Percentiles rank a stretch among this genome's conserved stretches.
These are phyloP conservation scores for Phyllostomus hastatus DNA, from an alignment of 2,113 vertebrate genomes.

Conservation along the genomic window DNA sequence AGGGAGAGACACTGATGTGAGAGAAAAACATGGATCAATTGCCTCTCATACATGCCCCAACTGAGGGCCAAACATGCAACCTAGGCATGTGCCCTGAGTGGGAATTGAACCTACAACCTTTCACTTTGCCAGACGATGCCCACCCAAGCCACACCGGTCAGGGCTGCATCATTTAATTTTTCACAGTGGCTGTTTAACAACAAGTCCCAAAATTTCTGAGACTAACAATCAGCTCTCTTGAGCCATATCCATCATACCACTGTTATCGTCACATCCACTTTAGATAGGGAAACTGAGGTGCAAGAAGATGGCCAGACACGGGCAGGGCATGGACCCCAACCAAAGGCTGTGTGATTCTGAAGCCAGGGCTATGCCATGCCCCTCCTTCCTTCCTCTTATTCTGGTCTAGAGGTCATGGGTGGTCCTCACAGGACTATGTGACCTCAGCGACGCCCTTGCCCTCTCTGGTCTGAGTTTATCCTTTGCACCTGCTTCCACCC, in stretches of 20 bases:
- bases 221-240: background rate
- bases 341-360: background rate
- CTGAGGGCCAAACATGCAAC: too few species aligned
- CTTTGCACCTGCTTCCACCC: background rate
- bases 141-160: too few species aligned
- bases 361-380: background rate
- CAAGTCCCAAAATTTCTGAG: background rate
- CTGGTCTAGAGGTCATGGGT: background rate
- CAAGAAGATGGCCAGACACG: background rate
- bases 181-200: background rate
- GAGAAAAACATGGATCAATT: too few species aligned
- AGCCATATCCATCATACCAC: background rate
- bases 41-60: too few species aligned
- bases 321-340: too few species aligned
- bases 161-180: constrained; percentile 4
- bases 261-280: background rate
- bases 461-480: background rate
- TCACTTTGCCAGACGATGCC: too few species aligned
- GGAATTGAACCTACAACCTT: too few species aligned
- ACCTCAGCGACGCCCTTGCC: background rate
- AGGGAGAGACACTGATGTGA: too few species aligned
- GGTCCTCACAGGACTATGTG: background rate
- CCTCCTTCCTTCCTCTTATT: background rate
- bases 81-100: too few species aligned
- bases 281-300: constrained; percentile 19